A percentile compares a stretch with the other conserved stretches of the same genome.
Conservation (phyloP, 1,140 invertebrate genomes). For the Phymorhynchus buccinoides region DNA sequence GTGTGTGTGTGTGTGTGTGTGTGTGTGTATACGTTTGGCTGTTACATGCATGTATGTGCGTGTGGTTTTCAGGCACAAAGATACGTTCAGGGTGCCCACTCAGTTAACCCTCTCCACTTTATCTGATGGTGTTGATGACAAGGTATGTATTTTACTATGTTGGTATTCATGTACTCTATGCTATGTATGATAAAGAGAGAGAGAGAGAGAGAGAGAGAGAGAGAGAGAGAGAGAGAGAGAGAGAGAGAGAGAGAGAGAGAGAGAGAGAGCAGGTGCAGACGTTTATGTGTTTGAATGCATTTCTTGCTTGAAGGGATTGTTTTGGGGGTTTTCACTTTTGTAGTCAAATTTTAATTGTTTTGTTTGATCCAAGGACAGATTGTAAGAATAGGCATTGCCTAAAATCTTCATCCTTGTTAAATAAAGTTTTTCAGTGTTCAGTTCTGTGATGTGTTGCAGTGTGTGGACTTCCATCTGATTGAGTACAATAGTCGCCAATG, state of each 20-base stretch:
- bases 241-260: no score
- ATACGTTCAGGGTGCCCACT: constrained; percentile 49
- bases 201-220: neutral
- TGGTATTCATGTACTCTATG: neutral
- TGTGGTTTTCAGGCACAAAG: constrained; percentile 48
- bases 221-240: neutral
- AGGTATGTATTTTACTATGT: constrained; percentile 38
- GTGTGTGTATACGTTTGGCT: neutral
- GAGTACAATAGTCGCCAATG: constrained; percentile 68
- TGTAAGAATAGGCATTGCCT: no score
- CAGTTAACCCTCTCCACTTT: constrained; percentile 44
- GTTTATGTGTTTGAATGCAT: neutral
- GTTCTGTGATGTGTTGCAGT: constrained; percentile 53
- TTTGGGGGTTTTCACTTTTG: neutral
- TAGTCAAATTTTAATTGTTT: no score
- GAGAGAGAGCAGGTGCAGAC: neutral
- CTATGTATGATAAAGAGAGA: neutral
- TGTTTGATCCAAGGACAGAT: no score
- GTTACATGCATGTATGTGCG: neutral
- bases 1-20: neutral
- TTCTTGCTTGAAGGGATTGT: neutral
- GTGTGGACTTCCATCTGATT: constrained; percentile 66
- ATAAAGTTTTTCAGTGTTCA: neutral
- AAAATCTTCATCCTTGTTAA: no score
- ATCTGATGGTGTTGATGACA: constrained; percentile 36